Evolutionary conservation across 2,797 vertebrate genomes (phyloP).

Genomic region (Neomorphus geoffroyi): DNA sequence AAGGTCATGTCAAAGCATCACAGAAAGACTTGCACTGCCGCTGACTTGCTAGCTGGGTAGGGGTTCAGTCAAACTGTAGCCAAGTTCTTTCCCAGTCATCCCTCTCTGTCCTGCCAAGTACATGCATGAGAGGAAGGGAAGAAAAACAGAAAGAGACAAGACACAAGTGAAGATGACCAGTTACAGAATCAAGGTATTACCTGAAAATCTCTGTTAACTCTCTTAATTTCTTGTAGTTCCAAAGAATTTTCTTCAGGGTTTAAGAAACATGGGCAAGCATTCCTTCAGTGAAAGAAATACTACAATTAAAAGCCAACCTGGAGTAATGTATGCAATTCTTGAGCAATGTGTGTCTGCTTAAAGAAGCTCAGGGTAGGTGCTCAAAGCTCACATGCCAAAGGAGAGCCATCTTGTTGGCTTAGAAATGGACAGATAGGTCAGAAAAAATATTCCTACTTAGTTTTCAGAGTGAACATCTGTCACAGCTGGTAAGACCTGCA

Average conservation of each 20-base stretch:
- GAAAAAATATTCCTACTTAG: background rate
- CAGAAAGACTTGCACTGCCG: background rate
- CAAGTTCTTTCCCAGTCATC: background rate
- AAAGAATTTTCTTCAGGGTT: conserved; percentile 75
- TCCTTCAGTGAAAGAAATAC: conserved; percentile 72
- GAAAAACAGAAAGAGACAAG: background rate
- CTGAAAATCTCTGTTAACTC: conserved; percentile 89
- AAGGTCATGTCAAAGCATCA: background rate
- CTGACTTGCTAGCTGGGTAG: background rate
- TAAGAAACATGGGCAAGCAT: conserved; percentile 84
- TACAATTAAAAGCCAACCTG: background rate
- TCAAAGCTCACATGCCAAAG: background rate
- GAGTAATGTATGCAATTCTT: background rate
- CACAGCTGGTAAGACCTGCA: background rate
- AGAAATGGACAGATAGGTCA: background rate
- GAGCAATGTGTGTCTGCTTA: background rate
- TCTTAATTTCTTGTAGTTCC: conserved; percentile 83
- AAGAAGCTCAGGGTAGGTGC: background rate
- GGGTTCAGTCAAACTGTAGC: background rate
- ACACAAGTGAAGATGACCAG: background rate
- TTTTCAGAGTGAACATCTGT: background rate
- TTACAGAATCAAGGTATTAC: conserved; percentile 65
- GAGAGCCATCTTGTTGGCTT: background rate
- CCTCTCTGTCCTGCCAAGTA: background rate
- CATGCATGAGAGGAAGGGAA: background rate